Evolutionary conservation across 2,888 invertebrate species (phyloP).

Genomic region (Entomobrya proxima): DNA sequence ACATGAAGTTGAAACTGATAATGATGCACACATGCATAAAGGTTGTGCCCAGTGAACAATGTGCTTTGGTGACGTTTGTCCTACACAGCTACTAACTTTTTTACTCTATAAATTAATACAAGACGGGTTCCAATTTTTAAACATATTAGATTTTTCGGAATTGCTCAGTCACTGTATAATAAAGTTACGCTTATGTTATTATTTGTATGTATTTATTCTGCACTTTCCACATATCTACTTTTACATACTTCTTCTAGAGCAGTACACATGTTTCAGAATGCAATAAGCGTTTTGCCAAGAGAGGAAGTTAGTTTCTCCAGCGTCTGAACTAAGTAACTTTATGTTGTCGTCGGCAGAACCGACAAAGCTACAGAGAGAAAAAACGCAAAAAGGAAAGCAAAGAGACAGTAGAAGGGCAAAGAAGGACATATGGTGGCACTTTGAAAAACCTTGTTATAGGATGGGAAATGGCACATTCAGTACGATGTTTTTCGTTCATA

Average conservation of each 20-base stretch:
- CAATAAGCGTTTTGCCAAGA: constrained; percentile 47
- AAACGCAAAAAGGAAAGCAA: constrained; percentile 9
- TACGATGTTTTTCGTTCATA: background rate
- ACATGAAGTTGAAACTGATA: background rate
- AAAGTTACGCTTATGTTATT: no score
- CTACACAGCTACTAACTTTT: no score
- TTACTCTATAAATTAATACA: no score
- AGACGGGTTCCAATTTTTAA: no score
- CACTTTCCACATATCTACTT: no score
- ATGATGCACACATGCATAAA: constrained; percentile 34
- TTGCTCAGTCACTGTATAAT: no score
- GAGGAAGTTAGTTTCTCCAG: constrained; percentile 31
- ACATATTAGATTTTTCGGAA: no score
- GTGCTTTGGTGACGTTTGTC: background rate
- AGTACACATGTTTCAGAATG: constrained; percentile 32
- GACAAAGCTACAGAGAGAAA: constrained; percentile 11
- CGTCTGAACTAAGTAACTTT: background rate
- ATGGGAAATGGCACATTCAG: constrained; percentile 25
- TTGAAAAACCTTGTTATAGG: constrained; percentile 29
- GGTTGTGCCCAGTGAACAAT: background rate
- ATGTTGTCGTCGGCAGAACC: constrained; percentile 30
- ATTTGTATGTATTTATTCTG: no score
- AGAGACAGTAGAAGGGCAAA: constrained; percentile 29
- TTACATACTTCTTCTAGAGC: background rate
- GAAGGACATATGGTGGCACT: constrained; percentile 60